Evolutionary conservation across 2,888 invertebrate genomes (phyloP), one percentile per base, ranked within the genome.

Genomic region (Mactromeris polynyma): DNA sequence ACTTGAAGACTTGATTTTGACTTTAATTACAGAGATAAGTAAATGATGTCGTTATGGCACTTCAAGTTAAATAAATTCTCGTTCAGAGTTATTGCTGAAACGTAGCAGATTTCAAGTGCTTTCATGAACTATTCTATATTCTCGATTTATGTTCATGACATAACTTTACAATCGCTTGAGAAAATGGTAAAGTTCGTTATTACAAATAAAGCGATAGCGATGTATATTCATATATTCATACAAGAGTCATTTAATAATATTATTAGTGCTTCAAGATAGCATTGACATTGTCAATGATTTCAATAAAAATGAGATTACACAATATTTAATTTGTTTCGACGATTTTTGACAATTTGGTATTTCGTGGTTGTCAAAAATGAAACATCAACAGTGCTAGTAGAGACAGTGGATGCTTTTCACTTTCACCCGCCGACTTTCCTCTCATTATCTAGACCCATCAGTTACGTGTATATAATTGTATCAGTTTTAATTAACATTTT

Each of bases 11-110:
- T 46, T 26, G 86, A 86, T 84, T 88, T 84, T 86, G 83, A 83
- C 80, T 90, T 90, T 88, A 90, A 90, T 90, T 90, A 90, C 84
- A 33, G 46, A 85, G 90, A 90, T 90, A 88, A 88, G 90, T 90
- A 90, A 81, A 90, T 64, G 84, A 77, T 82, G 64, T 82, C n/a
- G 46, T 40, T 78, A 42, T 38, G 82, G 17, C 83, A 54, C 81
- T 85, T 40, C 26, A 83, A 81, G 83, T 86, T 82, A 86, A 90
- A 90, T 86, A 90, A 90, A 90, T 90, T 86, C 79, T 83, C 73
- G 14, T 36, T 9, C 77, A 86, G 86, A 88, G 88, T 90, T 90
- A 90, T 90, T 90, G 81, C 86, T 38, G 81, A 73, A 86, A 81
- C 86, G 9, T 51, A 54, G 86, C 88, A 88, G 80, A 81, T 79